Evolutionary conservation across 2,888 invertebrate species (phyloP), one percentile per base, ranked within the genome.

Genomic region (Pandemis cinnamomeana): DNA sequence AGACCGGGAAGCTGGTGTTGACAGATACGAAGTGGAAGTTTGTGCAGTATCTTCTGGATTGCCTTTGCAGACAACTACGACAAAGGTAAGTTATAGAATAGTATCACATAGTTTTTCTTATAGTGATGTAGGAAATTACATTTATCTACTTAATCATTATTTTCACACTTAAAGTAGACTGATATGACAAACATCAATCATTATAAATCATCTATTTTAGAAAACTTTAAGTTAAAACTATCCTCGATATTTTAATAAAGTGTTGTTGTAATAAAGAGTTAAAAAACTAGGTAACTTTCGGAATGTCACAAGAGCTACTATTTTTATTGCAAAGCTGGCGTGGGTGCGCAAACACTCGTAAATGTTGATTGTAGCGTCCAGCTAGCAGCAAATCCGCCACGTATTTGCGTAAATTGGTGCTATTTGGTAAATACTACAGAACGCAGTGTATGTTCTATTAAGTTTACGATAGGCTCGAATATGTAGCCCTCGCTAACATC

Each of bases 1-100:
- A 88, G 98, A 98, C 91, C 95, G 98, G 72, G 98, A 98, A 89
- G 95, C 96, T 78, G 98, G 97, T 48, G 95, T 97, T 75, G 97
- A 96, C 84, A 95, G 95, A 81, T 98, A 98, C 91, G 96, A 97
- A 86, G 96, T 98, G 79, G 97, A 98, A 88, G 96, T 98, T 76
- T 97, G 97, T 88, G 98, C 98, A 70, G 96, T 98, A 80, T 96
- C 97, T 71, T 94, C 96, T 76, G 96, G 96, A 80, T 95, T 96
- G 75, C 94, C 95, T 74, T 96, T 97, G 36, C 95, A 96, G 88
- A 97, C 97, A 70, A 96, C 97, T 63, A 96, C 95, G 83, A 97
- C 97, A 85, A 98, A 97, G 97, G 98, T 98, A 94, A 95, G 95
- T 53, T 15, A 51, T 7, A 42, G 5, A 41, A 44, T 63, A 44